These are phyloP conservation scores for Melanotaenia parkinsoni DNA, from an alignment of 2,797 vertebrate species.

Conservation along the genomic window DNA sequence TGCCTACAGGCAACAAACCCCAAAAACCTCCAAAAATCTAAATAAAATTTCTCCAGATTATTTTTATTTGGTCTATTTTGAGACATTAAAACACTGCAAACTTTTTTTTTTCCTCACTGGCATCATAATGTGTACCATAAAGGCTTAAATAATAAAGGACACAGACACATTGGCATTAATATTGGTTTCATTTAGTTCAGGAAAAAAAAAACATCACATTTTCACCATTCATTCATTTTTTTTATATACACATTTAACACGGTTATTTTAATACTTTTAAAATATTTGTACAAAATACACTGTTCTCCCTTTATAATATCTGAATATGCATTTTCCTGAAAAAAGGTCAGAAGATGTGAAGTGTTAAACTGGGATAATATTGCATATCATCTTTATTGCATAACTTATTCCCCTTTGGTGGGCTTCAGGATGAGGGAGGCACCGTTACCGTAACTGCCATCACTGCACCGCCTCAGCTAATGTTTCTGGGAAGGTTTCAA, in stretches of 20 bases:
- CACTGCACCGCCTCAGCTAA: constrained; percentile 35
- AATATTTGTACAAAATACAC: constrained; percentile 86
- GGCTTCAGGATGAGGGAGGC: constrained; percentile 40
- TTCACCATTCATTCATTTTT: constrained; percentile 75
- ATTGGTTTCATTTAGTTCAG: constrained; percentile 81
- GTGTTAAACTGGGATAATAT: constrained; percentile 69
- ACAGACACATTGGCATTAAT: constrained; percentile 73
- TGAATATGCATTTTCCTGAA: constrained; percentile 64
- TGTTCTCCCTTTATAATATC: constrained; percentile 77
- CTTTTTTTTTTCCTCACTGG: too few relatives aligned
- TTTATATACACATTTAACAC: constrained; percentile 81
- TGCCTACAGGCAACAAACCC: too few relatives aligned
- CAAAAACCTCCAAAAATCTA: too few relatives aligned
- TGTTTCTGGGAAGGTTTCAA: constrained; percentile 62
- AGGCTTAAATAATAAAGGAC: constrained; percentile 49
- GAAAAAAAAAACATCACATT: constrained; percentile 72
- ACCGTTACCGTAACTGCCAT: constrained; percentile 48
- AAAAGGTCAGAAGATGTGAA: constrained; percentile 60
- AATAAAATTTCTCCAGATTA: too few relatives aligned
- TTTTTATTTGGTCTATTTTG: too few relatives aligned
- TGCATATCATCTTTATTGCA: constrained; percentile 80
- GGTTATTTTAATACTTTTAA: constrained; percentile 81
- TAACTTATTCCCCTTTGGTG: constrained; percentile 64
- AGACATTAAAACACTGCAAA: too few relatives aligned
- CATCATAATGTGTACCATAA: too few relatives aligned